Percentiles rank a stretch among this genome's conserved stretches.
phyloP scores from a whole-genome alignment of 2,888 invertebrate genomes.

The Agriopis aurantiaria region DNA sequence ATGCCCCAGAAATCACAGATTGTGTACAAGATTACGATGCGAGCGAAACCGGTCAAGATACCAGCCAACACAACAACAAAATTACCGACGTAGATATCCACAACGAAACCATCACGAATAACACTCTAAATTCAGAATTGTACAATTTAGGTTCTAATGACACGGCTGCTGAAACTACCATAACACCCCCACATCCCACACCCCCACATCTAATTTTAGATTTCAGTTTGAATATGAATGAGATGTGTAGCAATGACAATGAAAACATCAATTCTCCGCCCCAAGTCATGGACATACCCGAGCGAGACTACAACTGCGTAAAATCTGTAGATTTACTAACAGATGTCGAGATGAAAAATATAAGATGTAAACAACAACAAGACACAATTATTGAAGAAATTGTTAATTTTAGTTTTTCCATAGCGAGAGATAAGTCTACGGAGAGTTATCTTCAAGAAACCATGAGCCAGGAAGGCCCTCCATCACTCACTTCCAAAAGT shows the following conservation, averaged over 20 bases:
- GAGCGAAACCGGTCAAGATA: conserved; percentile 47
- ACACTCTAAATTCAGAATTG: conserved; percentile 26
- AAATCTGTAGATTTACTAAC: conserved; percentile 51
- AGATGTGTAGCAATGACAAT: conserved; percentile 52
- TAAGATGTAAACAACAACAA: conserved; percentile 29
- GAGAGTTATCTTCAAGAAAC: conserved; percentile 54
- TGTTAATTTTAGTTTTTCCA: conserved; percentile 53
- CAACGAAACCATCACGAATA: conserved; percentile 18
- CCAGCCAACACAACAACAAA: conserved; percentile 50
- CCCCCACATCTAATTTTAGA: conserved; percentile 69
- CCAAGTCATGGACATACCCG: conserved; percentile 65
- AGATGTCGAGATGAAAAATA: conserved; percentile 45
- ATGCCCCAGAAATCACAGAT: conserved; percentile 72
- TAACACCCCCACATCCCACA: conserved; percentile 55
- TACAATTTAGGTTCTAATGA: conserved; percentile 20
- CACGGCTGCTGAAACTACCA: conserved; percentile 21
- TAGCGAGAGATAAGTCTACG: conserved; percentile 51
- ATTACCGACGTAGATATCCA: conserved; percentile 5
- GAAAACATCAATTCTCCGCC: conserved; percentile 36
- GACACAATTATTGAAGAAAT: conserved; percentile 40
- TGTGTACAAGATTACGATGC: conserved; percentile 60
- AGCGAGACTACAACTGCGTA: conserved; percentile 67
- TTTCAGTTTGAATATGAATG: conserved; percentile 67
- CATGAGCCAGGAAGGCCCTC: conserved; percentile 61
- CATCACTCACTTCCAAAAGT: conserved; percentile 73